Conservation (phyloP, 2,888 invertebrate genomes). For the Augochlorella aurata region DNA sequence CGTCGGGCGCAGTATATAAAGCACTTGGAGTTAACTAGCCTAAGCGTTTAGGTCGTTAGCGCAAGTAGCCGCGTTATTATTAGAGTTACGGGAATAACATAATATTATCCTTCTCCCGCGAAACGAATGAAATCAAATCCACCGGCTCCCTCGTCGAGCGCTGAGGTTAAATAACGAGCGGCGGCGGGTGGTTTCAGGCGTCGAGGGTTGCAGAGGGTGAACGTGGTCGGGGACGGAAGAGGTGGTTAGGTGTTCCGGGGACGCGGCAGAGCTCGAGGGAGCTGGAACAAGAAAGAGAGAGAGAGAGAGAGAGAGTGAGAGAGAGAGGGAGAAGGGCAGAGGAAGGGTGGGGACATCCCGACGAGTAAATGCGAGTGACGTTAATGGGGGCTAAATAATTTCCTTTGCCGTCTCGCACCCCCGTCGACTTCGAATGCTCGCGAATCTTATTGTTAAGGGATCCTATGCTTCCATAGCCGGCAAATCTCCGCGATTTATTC, state of each 20-base stretch:
- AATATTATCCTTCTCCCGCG: constrained; percentile 67
- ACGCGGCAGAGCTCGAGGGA: constrained; percentile 6
- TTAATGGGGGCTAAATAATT: constrained; percentile 80
- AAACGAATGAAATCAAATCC: constrained; percentile 73
- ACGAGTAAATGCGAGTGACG: constrained; percentile 77
- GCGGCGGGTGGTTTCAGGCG: constrained; percentile 61
- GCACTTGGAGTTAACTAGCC: constrained; percentile 52
- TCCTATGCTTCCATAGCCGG: constrained; percentile 11
- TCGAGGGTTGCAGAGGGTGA: constrained; percentile 38
- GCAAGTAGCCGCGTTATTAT: constrained; percentile 68
- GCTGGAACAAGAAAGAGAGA: not conserved
- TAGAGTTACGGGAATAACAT: constrained; percentile 65
- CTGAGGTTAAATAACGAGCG: constrained; percentile 73
- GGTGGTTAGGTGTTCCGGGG: constrained; percentile 13
- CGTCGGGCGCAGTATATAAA: constrained; percentile 13
- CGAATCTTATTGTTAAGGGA: constrained; percentile 54
- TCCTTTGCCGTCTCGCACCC: constrained; percentile 71
- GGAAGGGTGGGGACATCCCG: constrained; percentile 56
- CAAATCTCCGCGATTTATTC: constrained; percentile 32
- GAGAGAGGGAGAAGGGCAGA: constrained; percentile 29
- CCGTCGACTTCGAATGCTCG: constrained; percentile 59
- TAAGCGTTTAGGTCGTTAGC: constrained; percentile 63
- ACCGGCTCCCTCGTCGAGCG: constrained; percentile 55
- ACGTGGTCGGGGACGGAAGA: constrained; percentile 8
- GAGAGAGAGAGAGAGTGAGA: too few relatives aligned